phyloP scores from a whole-genome alignment of 2,797 vertebrate species.

The Rhabdomys pumilio region DNA sequence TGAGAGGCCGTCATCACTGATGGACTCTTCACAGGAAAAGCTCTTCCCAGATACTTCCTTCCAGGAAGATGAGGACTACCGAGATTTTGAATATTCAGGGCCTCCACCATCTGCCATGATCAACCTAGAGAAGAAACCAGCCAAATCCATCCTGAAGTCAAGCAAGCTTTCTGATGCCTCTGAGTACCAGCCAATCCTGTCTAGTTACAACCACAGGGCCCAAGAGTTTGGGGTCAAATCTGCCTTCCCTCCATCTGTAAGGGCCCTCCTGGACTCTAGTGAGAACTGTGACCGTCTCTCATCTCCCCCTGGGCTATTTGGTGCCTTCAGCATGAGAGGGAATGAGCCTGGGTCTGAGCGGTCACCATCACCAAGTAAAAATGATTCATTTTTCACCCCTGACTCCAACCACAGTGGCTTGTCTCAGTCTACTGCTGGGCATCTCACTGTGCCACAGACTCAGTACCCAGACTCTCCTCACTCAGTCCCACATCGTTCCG shows the following conservation, averaged over 20 bases:
- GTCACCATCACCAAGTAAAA: constrained; percentile 88
- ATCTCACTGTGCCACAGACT: constrained; percentile 87
- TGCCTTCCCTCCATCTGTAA: constrained; percentile 86
- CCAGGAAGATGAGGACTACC: constrained; percentile 91
- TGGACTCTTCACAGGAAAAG: constrained; percentile 90
- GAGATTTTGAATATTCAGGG: constrained; percentile 90
- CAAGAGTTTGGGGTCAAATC: constrained; percentile 88
- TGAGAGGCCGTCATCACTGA: constrained; percentile 93
- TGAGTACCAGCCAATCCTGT: constrained; percentile 87
- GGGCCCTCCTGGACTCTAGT: constrained; percentile 87
- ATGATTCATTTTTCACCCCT: constrained; percentile 87
- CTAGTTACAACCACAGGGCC: constrained; percentile 87
- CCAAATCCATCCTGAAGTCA: constrained; percentile 90
- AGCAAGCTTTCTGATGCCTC: constrained; percentile 86
- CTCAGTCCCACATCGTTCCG: constrained; percentile 86
- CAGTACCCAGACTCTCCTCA: constrained; percentile 90
- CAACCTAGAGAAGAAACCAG: constrained; percentile 90
- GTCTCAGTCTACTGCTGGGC: constrained; percentile 81
- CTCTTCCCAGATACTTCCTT: constrained; percentile 91
- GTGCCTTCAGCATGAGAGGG: constrained; percentile 85
- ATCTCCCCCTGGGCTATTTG: constrained; percentile 85
- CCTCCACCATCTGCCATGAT: constrained; percentile 89
- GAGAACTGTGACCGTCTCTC: constrained; percentile 86
- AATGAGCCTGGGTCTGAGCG: constrained; percentile 85
- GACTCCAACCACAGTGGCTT: constrained; percentile 89